Percentiles rank a stretch among this genome's conserved stretches.
phyloP scores from a whole-genome alignment of 2,888 invertebrate genomes.

The Volucella inflata region DNA sequence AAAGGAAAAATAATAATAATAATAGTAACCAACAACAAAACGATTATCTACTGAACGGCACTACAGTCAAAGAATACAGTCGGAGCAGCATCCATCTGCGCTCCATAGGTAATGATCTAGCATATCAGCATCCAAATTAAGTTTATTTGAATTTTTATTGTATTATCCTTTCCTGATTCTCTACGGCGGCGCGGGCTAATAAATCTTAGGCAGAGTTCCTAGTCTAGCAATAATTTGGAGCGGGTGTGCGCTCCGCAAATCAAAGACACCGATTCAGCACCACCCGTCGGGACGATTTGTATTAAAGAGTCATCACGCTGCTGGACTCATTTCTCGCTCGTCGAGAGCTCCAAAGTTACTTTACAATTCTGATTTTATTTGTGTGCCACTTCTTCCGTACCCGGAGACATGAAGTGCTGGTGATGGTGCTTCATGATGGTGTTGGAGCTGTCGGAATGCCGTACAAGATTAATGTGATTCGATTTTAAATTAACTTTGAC shows the following conservation, averaged over 20 bases:
- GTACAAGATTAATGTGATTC: constrained; percentile 72
- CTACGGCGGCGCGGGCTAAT: constrained; percentile 39
- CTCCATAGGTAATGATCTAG: constrained; percentile 40
- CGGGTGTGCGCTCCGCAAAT: constrained; percentile 46
- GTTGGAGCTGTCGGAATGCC: constrained; percentile 59
- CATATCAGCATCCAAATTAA: constrained; percentile 67
- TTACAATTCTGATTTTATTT: constrained; percentile 65
- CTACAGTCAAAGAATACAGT: constrained; percentile 11
- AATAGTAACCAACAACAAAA: background rate
- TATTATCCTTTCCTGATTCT: constrained; percentile 47
- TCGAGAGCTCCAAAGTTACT: constrained; percentile 12
- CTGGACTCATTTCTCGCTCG: constrained; percentile 66
- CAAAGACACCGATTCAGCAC: constrained; percentile 67
- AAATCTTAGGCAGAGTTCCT: constrained; percentile 63
- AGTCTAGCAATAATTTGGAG: constrained; percentile 31
- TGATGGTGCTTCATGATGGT: constrained; percentile 8
- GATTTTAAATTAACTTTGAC: constrained; percentile 74
- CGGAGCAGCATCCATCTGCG: constrained; percentile 25
- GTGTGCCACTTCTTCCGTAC: constrained; percentile 54
- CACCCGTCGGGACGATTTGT: constrained; percentile 74
- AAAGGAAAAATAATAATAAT: too few species aligned
- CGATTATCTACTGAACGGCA: constrained; percentile 15
- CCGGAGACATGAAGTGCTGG: background rate
- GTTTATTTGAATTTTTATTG: constrained; percentile 74
- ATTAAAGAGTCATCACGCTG: constrained; percentile 75